Evolutionary conservation across 2,113 vertebrate species (phyloP).

Genomic region (Lethenteron reissneri): DNA sequence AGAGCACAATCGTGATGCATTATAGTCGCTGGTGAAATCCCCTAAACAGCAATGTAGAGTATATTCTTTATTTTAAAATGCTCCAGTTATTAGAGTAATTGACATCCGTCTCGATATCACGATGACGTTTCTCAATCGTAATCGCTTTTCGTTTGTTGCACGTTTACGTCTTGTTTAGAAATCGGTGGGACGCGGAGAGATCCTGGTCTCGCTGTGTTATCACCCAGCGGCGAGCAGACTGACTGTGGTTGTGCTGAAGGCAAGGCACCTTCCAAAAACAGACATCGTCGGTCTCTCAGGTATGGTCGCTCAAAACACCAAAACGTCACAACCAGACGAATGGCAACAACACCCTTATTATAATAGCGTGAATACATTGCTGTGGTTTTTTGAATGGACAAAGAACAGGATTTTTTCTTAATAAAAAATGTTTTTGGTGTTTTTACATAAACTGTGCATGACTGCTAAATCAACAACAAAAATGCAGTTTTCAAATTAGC

Average conservation of each 20-base stretch:
- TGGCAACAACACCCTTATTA: too few species aligned
- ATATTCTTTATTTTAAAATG: neutral
- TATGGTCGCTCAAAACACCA: constrained; percentile 26
- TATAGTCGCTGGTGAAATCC: too few species aligned
- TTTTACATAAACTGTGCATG: too few species aligned
- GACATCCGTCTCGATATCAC: constrained; percentile 10
- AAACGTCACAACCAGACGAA: neutral
- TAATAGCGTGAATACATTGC: constrained; percentile 6
- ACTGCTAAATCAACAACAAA: too few species aligned
- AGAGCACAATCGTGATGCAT: too few species aligned
- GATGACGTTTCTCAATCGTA: too few species aligned
- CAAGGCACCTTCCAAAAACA: constrained; percentile 79
- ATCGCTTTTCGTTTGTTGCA: too few species aligned
- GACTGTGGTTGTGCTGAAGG: constrained; percentile 87
- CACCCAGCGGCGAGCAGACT: constrained; percentile 79
- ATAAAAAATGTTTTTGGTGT: too few species aligned
- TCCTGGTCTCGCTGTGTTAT: constrained; percentile 75
- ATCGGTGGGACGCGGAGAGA: constrained; percentile 53
- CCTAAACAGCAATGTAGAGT: neutral
- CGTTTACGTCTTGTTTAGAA: constrained; percentile 9
- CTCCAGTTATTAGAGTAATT: neutral
- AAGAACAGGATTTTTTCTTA: neutral
- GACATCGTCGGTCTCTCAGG: constrained; percentile 89
- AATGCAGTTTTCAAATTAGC: too few species aligned
- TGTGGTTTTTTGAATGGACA: constrained; percentile 5